Evolutionary conservation across 2,113 vertebrate species (phyloP), one percentile per base, ranked within the genome.

Genomic region (Hippocampus barbouri): DNA sequence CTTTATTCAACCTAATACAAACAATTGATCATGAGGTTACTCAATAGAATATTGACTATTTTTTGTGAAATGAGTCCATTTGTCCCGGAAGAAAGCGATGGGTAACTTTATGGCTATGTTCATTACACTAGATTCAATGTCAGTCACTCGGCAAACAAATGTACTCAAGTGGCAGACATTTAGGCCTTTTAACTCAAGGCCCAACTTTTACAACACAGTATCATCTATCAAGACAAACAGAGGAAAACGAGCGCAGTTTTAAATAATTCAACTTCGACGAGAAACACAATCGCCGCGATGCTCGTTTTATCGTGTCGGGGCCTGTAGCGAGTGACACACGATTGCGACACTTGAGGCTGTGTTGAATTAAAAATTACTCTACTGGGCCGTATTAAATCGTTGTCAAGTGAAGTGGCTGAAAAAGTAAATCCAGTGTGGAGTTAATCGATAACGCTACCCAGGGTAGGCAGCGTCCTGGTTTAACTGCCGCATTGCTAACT

Each of bases 181-280:
- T 76, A 67, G 21, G 57, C 20, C 10, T 20, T 34, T n/a, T 47
- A n/a, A 56, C 66, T 70, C 59, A 18, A 49, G 66, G 41, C 76
- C 75, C 51, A 67, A 78, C 74, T 57, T 78, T 68, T 76, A 78
- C 74, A 72, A 15, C 61, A 79, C 69, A 76, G 85, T 86, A 85
- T 89, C 85, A 79, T 38, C 83, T 89, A 15, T 82, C 87, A 80
- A 30, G 47, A 86, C 76, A 85, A 81, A 81, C 72, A 80, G 73
- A 25, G 72, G 74, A 75, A 77, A 80, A 81, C 68, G 78, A 86
- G 85, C 69, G 71, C 71, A 60, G 72, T 68, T 71, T 72, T 90
- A 68, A 90, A 90, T 91, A 84, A 90, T 90, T 90, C 77, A 90
- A 41, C 71, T 69, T 73, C 81, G 68, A 72, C 71, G 67, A 87